Base-by-base conservation (phyloP, 2,888 invertebrate species). In the Ashinkailepas kermadecensis region DNA sequence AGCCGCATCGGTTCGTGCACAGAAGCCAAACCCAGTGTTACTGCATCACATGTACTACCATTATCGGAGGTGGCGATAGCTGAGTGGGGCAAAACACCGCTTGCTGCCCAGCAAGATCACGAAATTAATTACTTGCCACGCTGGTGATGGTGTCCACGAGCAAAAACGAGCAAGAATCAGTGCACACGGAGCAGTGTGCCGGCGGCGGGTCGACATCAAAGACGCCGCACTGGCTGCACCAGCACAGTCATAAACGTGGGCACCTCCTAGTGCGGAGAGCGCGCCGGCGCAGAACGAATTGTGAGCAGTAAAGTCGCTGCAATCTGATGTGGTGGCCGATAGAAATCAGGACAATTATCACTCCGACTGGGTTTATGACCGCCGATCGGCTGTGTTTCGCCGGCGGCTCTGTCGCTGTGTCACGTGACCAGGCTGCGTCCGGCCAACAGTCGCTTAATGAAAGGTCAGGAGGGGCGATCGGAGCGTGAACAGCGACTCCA, bases 341-440 rank as follows among this genome's bases (percentile, higher is more conserved):
- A 70, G 70, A 39, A 70, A 70, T 70, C 70, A 15, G 70, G 70
- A 70, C 39, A 70, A 70, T 70, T 70, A 70, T 39, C 70, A 25
- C 70, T 23, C 70, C 39, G 12, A 23, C 70, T 70, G 70, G 25
- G 70, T 70, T 25, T 70, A 39, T 23, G 70, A 39, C 23, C 13
- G 1, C 39, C 15, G 3, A 62, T 62, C 39, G 70, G 39, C 10
- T 15, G 13, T 25, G 8, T 25, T 15, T 39, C 15, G 15, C 70
- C 15, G 39, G 25, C 25, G 70, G 70, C 15, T 39, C 25, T 70
- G 70, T 39, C 70, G 70, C 25, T 13, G 2, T 2, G 39, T 39
- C 70, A 39, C 70, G 70, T 25, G 39, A 70, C 70, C 25, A n/a
- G 12, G 67, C n/a, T 25, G 67, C 11, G 67, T 39, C 70, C 39